Evolutionary conservation across 2,888 invertebrate species (phyloP).

Genomic region (Lycia hirtaria): DNA sequence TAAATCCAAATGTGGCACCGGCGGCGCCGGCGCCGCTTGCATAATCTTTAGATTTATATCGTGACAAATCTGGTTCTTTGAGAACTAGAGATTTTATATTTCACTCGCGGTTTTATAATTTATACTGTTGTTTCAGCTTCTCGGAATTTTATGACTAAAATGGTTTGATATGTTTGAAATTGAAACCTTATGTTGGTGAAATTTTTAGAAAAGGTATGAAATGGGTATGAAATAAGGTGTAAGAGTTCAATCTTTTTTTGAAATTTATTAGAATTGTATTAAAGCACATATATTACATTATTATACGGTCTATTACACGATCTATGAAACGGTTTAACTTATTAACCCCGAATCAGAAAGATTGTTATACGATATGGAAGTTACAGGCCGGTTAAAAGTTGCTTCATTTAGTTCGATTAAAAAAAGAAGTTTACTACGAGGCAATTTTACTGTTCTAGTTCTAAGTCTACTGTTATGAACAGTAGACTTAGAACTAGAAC

Average conservation of each 20-base stretch:
- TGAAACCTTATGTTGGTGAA: neutral
- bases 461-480: too few relatives aligned
- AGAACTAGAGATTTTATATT: conserved; percentile 21
- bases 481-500: too few relatives aligned
- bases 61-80: conserved; percentile 39
- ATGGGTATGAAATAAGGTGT: neutral
- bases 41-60: conserved; percentile 39
- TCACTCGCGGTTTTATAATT: conserved; percentile 34
- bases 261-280: neutral
- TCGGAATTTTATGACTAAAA: conserved; percentile 19
- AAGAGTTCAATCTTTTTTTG: neutral
- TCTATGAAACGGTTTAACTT: too few relatives aligned
- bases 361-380: too few relatives aligned
- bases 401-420: too few relatives aligned
- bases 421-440: too few relatives aligned
- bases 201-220: neutral
- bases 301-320: too few relatives aligned
- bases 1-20: conserved; percentile 32
- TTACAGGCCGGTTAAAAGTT: too few relatives aligned
- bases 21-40: conserved; percentile 33
- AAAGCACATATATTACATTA: neutral
- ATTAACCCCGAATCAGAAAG: too few relatives aligned
- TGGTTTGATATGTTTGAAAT: neutral
- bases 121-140: conserved; percentile 31
- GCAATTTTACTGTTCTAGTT: too few relatives aligned